These are phyloP conservation scores for Blera fallax DNA, from an alignment of 2,888 invertebrate species.

Conservation along the genomic window DNA sequence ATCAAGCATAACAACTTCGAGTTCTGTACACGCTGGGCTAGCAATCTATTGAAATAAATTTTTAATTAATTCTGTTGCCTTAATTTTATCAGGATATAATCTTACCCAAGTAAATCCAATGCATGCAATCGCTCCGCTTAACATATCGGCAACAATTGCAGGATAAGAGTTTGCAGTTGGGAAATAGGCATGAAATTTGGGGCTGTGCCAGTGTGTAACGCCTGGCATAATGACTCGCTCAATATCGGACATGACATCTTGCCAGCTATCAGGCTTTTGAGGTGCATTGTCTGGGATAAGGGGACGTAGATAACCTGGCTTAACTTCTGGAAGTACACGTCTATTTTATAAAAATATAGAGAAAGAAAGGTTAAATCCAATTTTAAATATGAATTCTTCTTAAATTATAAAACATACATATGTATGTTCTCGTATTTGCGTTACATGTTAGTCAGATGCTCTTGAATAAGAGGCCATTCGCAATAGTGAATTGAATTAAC, in stretches of 20 bases:
- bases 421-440: too few species aligned
- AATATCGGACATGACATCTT: slow-evolving; percentile 94
- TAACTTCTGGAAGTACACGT: slow-evolving; percentile 93
- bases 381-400: too few species aligned
- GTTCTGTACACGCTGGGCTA: slow-evolving; percentile 97
- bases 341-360: slow-evolving; percentile 81
- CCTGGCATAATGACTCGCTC: slow-evolving; percentile 99
- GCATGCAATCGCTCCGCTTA: slow-evolving; percentile 96
- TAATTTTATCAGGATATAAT: neutral
- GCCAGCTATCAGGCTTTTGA: slow-evolving; percentile 92
- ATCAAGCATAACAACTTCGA: slow-evolving; percentile 97
- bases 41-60: slow-evolving; percentile 86
- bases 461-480: too few species aligned
- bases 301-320: slow-evolving; percentile 95
- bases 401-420: too few species aligned
- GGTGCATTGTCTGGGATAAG: slow-evolving; percentile 94
- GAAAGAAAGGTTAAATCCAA: neutral
- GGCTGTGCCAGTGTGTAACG: slow-evolving; percentile 98
- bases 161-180: slow-evolving; percentile 97
- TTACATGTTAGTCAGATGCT: too few species aligned
- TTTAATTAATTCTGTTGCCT: neutral
- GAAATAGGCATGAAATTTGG: slow-evolving; percentile 97
- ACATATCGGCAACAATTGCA: slow-evolving; percentile 96
- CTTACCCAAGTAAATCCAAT: slow-evolving; percentile 98
- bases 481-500: too few species aligned